Evolutionary conservation across 2,113 vertebrate species (phyloP).

Genomic region (Dicaeum eximium): DNA sequence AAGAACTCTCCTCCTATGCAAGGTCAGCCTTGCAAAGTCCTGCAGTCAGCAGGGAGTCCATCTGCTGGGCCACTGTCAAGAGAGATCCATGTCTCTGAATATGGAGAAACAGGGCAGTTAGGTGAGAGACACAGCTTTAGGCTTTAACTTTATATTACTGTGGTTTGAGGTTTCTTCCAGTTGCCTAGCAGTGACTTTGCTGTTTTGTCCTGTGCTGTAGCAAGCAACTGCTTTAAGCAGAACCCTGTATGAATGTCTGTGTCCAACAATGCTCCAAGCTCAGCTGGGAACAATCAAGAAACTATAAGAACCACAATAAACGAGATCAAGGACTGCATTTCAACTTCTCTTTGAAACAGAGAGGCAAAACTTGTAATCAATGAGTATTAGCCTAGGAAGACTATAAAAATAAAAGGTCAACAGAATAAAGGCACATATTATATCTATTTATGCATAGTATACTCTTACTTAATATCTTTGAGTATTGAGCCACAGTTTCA

Average conservation of each 20-base stretch:
- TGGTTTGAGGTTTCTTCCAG: background rate
- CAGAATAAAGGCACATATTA: background rate
- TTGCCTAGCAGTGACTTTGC: background rate
- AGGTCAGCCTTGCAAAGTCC: background rate
- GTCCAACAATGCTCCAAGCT: background rate
- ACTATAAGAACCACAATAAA: background rate
- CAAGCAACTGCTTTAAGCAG: background rate
- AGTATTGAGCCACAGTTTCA: background rate
- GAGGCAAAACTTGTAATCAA: background rate
- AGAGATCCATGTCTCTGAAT: background rate
- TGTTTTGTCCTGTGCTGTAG: background rate
- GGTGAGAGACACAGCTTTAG: background rate
- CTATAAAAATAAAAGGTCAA: background rate
- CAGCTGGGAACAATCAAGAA: background rate
- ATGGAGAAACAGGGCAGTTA: background rate
- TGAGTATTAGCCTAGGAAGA: background rate
- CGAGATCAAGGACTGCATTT: background rate
- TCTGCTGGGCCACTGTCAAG: background rate
- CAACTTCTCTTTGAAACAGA: background rate
- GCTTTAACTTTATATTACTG: background rate
- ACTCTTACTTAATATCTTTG: background rate
- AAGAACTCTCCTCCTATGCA: background rate
- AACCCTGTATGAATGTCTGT: rapidly evolving
- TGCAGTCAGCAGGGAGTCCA: background rate
- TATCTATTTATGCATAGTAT: background rate